phyloP scores from a whole-genome alignment of 2,888 invertebrate species.

The Tribolium freemani region DNA sequence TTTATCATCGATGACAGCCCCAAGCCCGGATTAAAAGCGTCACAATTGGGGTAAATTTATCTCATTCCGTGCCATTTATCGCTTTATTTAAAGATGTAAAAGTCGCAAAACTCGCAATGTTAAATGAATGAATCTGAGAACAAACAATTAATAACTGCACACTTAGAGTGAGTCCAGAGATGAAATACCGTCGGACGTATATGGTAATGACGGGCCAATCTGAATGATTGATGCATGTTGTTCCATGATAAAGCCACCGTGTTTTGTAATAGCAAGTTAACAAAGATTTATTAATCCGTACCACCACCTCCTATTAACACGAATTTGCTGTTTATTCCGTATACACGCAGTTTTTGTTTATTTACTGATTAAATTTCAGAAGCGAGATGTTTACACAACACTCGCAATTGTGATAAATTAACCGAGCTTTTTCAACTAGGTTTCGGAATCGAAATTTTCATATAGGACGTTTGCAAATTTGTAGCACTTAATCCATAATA shows the following conservation, averaged over 20 bases:
- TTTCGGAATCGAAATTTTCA: background rate
- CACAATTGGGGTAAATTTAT: slow-evolving; percentile 2
- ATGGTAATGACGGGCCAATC: slow-evolving; percentile 68
- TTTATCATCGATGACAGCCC: slow-evolving; percentile 3
- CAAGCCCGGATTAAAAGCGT: slow-evolving; percentile 7
- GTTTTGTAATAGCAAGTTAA: slow-evolving; percentile 64
- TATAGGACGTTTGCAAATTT: slow-evolving; percentile 25
- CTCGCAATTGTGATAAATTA: slow-evolving; percentile 44
- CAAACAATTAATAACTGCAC: slow-evolving; percentile 37
- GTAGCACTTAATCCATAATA: slow-evolving; percentile 31
- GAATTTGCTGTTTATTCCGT: slow-evolving; percentile 44
- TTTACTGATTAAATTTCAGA: slow-evolving; percentile 44
- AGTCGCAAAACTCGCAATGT: slow-evolving; percentile 7
- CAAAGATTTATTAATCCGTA: slow-evolving; percentile 66
- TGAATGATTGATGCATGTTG: slow-evolving; percentile 67
- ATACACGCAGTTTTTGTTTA: slow-evolving; percentile 43
- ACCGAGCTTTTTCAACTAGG: slow-evolving; percentile 2
- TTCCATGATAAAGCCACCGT: slow-evolving; percentile 65
- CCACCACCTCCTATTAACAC: slow-evolving; percentile 45
- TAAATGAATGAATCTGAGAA: slow-evolving; percentile 8
- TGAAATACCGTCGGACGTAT: slow-evolving; percentile 52
- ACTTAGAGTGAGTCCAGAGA: slow-evolving; percentile 38
- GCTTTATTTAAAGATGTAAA: slow-evolving; percentile 8
- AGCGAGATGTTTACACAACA: slow-evolving; percentile 38
- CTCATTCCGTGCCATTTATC: slow-evolving; percentile 17